Base-by-base conservation (phyloP, 2,113 vertebrate genomes). In the Ammodytes marinus region DNA sequence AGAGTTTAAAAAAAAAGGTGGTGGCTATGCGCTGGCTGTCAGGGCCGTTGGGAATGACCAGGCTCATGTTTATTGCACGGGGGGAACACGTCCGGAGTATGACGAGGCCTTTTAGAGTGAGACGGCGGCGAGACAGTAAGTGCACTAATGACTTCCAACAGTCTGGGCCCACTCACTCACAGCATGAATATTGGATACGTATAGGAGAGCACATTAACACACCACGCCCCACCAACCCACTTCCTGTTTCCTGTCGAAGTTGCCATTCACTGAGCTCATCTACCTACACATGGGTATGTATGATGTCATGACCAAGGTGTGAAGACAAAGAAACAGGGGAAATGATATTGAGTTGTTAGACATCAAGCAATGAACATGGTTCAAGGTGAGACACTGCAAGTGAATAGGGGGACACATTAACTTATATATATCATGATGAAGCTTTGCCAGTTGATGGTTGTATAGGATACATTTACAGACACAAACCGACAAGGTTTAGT, bases 1-100 rank as follows among this genome's bases (percentile, higher is more conserved):
- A 4, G 66, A 64, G 4, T 27, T 27, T n/a, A 11, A 46, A 57
- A 49, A 43, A 55, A 52, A 12, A n/a, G 46, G 43, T 17, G 49
- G 15, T 0, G 11, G 47, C 27, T 79, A 27, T 59, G 63, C 53
- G 37, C 64, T 27, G 46, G 27, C 54, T 82, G 80, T 67, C 39
- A 19, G 58, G 71, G 53, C 71, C 8, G 39, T 35, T 64, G 67
- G 58, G 75, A 42, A 68, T 79, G 88, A 86, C 27, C 85, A 79
- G 81, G 46, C 79, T 95, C 93, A 93, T 95, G 80, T 92, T 91
- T 94, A 88, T 94, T 94, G 89, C 91, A 94, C 72, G 27, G 27
- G 27, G 10, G 78, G 80, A 73, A 85, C 91, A 88, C 71, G 68
- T 89, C 87, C 71, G 89, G 79, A 86, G 89, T 73, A 76, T 75